Evolutionary conservation across 2,113 vertebrate genomes (phyloP).

Genomic region (Varanus komodoensis): DNA sequence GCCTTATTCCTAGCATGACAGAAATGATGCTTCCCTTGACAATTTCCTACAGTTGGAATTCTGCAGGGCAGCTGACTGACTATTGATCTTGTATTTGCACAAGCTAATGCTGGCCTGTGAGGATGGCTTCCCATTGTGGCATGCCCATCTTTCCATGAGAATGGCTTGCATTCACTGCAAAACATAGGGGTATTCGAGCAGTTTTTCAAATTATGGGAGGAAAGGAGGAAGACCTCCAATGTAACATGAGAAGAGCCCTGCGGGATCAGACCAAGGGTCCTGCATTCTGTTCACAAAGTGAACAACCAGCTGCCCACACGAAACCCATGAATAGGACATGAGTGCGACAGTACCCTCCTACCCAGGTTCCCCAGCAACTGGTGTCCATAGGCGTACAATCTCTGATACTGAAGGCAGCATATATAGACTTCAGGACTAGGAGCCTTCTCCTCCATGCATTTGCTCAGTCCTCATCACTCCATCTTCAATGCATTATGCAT

Average conservation of each 20-base stretch:
- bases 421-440: too few relatives aligned
- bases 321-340: too few relatives aligned
- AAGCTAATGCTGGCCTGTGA: not conserved
- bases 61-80: not conserved
- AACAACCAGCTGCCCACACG: too few relatives aligned
- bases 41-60: not conserved
- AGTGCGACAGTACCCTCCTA: too few relatives aligned
- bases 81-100: not conserved
- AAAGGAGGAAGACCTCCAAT: not conserved
- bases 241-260: not conserved
- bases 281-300: too few relatives aligned
- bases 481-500: too few relatives aligned
- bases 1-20: not conserved
- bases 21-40: not conserved
- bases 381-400: too few relatives aligned
- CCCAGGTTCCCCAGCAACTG: too few relatives aligned
- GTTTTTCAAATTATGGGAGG: not conserved
- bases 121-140: not conserved
- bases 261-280: too few relatives aligned
- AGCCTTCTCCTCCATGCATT: too few relatives aligned
- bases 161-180: not conserved
- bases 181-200: not conserved
- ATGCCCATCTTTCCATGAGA: not conserved
- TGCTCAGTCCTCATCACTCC: too few relatives aligned
- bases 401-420: too few relatives aligned